Percentiles rank a stretch among this genome's conserved stretches.
phyloP scores from a whole-genome alignment of 1,140 invertebrate genomes.

The Telenomus remus region DNA sequence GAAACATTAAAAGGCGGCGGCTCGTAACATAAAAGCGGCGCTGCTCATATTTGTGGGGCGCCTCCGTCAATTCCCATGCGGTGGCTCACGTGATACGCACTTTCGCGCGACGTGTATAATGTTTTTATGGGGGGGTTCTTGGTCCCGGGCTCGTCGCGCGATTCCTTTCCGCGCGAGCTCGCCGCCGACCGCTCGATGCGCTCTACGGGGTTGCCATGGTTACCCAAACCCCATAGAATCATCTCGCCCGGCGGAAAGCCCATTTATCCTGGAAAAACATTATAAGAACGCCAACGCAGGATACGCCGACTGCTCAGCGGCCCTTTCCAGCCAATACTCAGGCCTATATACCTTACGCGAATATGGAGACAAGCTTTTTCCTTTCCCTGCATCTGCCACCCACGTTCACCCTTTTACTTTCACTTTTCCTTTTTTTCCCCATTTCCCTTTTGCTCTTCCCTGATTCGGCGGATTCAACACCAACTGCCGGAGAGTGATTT shows the following conservation, averaged over 20 bases:
- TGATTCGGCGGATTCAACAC: neutral
- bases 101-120: conserved; percentile 63
- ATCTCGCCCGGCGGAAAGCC: conserved; percentile 68
- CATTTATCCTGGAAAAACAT: conserved; percentile 76
- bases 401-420: conserved; percentile 11
- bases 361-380: conserved; percentile 49
- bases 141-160: conserved; percentile 45
- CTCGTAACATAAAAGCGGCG: conserved; percentile 36
- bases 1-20: conserved; percentile 36
- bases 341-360: conserved; percentile 38
- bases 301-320: conserved; percentile 45
- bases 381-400: conserved; percentile 3
- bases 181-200: conserved; percentile 69
- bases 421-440: conserved; percentile 1
- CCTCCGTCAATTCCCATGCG: conserved; percentile 52
- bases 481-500: neutral
- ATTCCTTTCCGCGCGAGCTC: conserved; percentile 58
- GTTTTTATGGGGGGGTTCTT: conserved; percentile 71
- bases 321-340: conserved; percentile 53
- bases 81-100: conserved; percentile 41
- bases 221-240: conserved; percentile 71
- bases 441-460: neutral
- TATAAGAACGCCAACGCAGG: conserved; percentile 67
- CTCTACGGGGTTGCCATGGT: conserved; percentile 74
- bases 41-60: conserved; percentile 36